Evolutionary conservation across 2,888 invertebrate species (phyloP).

Genomic region (Lordiphosa fenestrarum): DNA sequence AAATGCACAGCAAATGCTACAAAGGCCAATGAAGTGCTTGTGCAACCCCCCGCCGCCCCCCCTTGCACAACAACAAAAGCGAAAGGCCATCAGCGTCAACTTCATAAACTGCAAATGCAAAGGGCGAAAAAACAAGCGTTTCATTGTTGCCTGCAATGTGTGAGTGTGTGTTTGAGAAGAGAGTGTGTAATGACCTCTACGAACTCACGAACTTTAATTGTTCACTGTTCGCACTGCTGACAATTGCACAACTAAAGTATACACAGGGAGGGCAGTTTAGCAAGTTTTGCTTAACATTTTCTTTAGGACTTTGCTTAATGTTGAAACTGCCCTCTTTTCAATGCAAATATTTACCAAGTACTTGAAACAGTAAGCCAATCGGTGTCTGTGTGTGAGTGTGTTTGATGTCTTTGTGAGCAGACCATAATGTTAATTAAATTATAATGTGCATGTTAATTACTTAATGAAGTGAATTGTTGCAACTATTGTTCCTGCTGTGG

Average conservation of each 20-base stretch:
- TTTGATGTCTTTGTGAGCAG: conserved; percentile 26
- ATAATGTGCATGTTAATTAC: conserved; percentile 58
- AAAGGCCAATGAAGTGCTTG: too few relatives aligned
- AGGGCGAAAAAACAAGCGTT: conserved; percentile 6
- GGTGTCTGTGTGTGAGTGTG: not conserved
- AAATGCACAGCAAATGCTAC: too few relatives aligned
- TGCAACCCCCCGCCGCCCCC: too few relatives aligned
- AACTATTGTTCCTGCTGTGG: conserved; percentile 29
- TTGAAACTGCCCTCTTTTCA: too few relatives aligned
- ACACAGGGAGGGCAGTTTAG: not conserved
- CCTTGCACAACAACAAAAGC: conserved; percentile 14
- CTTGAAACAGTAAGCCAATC: not conserved
- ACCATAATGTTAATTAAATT: conserved; percentile 55
- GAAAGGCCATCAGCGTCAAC: conserved; percentile 25
- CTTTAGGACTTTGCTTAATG: too few relatives aligned
- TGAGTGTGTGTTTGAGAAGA: not conserved
- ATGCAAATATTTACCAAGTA: not conserved
- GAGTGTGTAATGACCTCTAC: conserved; percentile 7
- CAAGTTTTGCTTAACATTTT: not conserved
- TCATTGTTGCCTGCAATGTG: conserved; percentile 6
- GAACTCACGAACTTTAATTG: conserved; percentile 10
- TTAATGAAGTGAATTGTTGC: conserved; percentile 59
- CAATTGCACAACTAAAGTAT: conserved; percentile 6
- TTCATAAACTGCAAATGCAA: conserved; percentile 16
- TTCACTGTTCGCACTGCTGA: conserved; percentile 6